Conservation (phyloP, 2,888 invertebrate genomes). For the Thelaira solivaga region DNA sequence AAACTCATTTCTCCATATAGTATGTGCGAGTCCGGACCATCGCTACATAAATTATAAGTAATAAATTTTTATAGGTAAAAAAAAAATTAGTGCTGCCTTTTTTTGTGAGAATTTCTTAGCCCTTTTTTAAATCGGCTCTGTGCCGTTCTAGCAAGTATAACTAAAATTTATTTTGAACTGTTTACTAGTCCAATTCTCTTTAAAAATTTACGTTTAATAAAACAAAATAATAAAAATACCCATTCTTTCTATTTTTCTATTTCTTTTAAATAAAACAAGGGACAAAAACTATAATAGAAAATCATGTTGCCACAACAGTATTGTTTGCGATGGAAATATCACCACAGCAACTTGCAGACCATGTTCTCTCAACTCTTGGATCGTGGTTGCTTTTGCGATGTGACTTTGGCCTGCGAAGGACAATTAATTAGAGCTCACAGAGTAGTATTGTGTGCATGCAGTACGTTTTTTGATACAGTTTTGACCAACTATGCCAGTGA, state of each 20-base stretch:
- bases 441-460: slow-evolving; percentile 91
- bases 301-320: slow-evolving; percentile 90
- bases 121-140: no score
- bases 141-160: no score
- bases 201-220: no score
- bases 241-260: slow-evolving; percentile 9
- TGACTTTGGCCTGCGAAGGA: slow-evolving; percentile 92
- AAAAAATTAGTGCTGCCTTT: no score
- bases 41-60: no score
- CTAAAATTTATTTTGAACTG: no score
- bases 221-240: neutral
- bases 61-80: no score
- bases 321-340: slow-evolving; percentile 94
- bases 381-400: slow-evolving; percentile 92
- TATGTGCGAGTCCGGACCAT: no score
- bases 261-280: slow-evolving; percentile 13
- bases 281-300: neutral
- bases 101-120: no score
- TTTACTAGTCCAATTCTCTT: no score
- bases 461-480: slow-evolving; percentile 92
- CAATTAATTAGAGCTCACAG: slow-evolving; percentile 87
- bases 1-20: no score
- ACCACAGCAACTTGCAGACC: slow-evolving; percentile 92
- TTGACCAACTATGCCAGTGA: slow-evolving; percentile 87
- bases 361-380: slow-evolving; percentile 93